A percentile compares a stretch with the other conserved stretches of the same genome.
These are phyloP conservation scores for Andrena fulva DNA, from an alignment of 2,888 invertebrate species.

Conservation along the genomic window DNA sequence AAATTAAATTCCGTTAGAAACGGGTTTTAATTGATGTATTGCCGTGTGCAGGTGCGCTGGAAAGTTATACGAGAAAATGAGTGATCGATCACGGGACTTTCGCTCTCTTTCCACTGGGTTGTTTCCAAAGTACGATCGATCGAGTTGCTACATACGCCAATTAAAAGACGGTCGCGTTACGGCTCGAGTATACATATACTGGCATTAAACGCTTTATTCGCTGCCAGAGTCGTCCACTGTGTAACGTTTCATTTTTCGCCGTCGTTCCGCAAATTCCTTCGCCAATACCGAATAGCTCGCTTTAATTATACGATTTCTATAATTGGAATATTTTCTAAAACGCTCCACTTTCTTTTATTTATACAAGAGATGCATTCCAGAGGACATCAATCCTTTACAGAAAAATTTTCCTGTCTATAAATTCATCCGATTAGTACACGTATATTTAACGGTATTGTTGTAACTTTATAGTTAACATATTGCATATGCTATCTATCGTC, in stretches of 20 bases:
- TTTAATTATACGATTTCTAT: constrained; percentile 19
- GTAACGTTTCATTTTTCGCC: background rate
- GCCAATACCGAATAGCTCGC: background rate
- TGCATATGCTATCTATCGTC: background rate
- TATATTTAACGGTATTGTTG: background rate
- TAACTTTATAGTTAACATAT: background rate
- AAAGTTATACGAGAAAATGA: constrained; percentile 34
- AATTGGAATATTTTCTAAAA: constrained; percentile 46
- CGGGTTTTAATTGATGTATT: constrained; percentile 43
- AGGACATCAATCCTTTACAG: background rate
- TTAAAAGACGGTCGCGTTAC: constrained; percentile 26
- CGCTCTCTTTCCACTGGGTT: constrained; percentile 49
- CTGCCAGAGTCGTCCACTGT: background rate
- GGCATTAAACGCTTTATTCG: constrained; percentile 21
- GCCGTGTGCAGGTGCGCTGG: background rate
- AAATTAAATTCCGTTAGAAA: constrained; percentile 25
- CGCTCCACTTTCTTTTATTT: constrained; percentile 35
- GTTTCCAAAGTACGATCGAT: constrained; percentile 38
- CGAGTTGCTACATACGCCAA: constrained; percentile 34
- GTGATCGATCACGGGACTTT: constrained; percentile 56
- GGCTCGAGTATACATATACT: constrained; percentile 1
- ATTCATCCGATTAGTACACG: background rate
- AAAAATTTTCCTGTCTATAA: constrained; percentile 1
- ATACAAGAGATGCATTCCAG: background rate
- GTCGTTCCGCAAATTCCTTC: constrained; percentile 10